Conservation (phyloP, 1,140 invertebrate genomes). For the Dendroctonus ponderosae region DNA sequence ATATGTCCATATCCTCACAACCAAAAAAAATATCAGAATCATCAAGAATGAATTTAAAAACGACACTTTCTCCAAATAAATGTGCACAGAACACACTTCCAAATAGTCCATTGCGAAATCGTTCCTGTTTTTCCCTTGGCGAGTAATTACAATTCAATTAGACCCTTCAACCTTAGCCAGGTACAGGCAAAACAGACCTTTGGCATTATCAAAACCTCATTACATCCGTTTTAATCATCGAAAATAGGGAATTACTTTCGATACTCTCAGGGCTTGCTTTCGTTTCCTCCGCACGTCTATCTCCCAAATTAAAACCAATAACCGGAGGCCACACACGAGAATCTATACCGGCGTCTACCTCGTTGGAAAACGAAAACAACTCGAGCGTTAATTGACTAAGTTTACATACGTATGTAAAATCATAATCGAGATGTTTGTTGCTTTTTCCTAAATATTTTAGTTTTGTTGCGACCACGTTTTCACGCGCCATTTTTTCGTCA, state of each 20-base stretch:
- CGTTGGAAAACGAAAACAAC: slow-evolving; percentile 28
- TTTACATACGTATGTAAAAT: slow-evolving; percentile 16
- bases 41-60: too few species aligned
- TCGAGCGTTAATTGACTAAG: slow-evolving; percentile 20
- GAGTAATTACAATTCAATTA: too few species aligned
- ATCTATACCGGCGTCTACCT: slow-evolving; percentile 28
- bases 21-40: too few species aligned
- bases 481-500: too few species aligned
- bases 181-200: neutral
- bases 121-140: too few species aligned
- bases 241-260: slow-evolving; percentile 35
- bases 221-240: slow-evolving; percentile 34
- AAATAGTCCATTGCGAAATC: too few species aligned
- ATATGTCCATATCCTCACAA: too few species aligned
- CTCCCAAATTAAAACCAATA: slow-evolving; percentile 33
- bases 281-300: slow-evolving; percentile 9
- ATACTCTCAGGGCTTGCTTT: slow-evolving; percentile 21
- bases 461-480: too few species aligned
- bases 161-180: neutral
- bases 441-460: too few species aligned
- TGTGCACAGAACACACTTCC: too few species aligned
- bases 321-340: slow-evolving; percentile 24
- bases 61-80: too few species aligned
- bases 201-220: slow-evolving; percentile 27
- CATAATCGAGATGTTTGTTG: slow-evolving; percentile 1